phyloP scores from a whole-genome alignment of 2,888 invertebrate genomes.

The Hirtodrosophila confusa region DNA sequence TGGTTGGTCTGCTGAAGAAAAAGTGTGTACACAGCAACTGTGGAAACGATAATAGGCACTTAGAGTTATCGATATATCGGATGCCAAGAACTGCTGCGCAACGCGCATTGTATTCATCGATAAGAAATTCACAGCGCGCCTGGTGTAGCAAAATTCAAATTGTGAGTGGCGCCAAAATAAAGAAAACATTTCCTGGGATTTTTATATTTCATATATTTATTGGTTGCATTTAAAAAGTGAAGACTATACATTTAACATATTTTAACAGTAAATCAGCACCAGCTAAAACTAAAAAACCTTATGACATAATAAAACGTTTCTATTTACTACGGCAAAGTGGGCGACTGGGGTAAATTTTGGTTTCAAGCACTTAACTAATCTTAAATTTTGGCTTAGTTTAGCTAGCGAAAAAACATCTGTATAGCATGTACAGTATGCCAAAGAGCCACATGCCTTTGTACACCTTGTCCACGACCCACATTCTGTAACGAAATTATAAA shows the following conservation, averaged over 20 bases:
- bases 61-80: constrained; percentile 39
- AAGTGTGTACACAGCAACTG: constrained; percentile 45
- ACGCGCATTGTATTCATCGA: constrained; percentile 13
- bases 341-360: constrained; percentile 57
- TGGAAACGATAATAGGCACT: constrained; percentile 2
- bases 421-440: constrained; percentile 85
- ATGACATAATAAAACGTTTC: constrained; percentile 21
- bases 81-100: not conserved
- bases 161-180: not conserved
- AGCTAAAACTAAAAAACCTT: constrained; percentile 47
- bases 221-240: constrained; percentile 41
- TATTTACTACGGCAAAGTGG: constrained; percentile 39
- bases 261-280: constrained; percentile 60
- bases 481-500: constrained; percentile 86
- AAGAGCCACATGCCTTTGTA: constrained; percentile 88
- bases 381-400: constrained; percentile 32
- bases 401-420: constrained; percentile 73
- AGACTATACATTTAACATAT: constrained; percentile 13
- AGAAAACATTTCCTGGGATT: no score
- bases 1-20: constrained; percentile 32
- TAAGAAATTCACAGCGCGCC: not conserved
- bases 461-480: constrained; percentile 93
- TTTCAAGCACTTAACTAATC: constrained; percentile 68
- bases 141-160: not conserved
- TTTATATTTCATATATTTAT: no score